These are phyloP conservation scores for Prietella phreatophila DNA, from an alignment of 2,113 vertebrate genomes.

Conservation along the genomic window DNA sequence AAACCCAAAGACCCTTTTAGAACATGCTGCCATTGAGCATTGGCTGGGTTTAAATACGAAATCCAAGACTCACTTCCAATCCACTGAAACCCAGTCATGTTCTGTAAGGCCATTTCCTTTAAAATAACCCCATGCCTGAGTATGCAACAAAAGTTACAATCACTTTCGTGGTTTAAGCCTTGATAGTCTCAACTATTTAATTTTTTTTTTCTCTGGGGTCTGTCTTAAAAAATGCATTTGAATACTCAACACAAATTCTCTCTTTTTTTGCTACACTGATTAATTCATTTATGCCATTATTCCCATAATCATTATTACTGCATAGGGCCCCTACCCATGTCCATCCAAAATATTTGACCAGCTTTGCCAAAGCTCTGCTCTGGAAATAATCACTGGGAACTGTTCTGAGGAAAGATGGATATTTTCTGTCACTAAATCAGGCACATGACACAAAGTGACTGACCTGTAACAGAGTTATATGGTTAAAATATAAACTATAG, in stretches of 20 bases:
- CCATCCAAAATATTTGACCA: too few species aligned
- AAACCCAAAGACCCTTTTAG: constrained; percentile 61
- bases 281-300: too few species aligned
- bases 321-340: too few species aligned
- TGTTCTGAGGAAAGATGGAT: too few species aligned
- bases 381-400: too few species aligned
- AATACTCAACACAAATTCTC: too few species aligned
- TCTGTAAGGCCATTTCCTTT: constrained; percentile 44
- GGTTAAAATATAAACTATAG: neutral
- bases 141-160: too few species aligned
- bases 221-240: constrained; percentile 67
- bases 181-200: constrained; percentile 66
- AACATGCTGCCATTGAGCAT: constrained; percentile 48
- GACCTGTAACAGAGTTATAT: constrained; percentile 56
- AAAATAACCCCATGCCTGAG: neutral
- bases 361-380: too few species aligned
- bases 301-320: too few species aligned
- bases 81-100: too few species aligned
- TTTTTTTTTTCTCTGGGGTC: constrained; percentile 53
- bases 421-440: constrained; percentile 72
- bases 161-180: constrained; percentile 60
- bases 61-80: neutral
- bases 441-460: constrained; percentile 77
- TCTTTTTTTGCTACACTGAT: too few species aligned
- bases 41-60: constrained; percentile 48